Conservation (phyloP, 2,113 vertebrate species). For the Phalacrocorax aristotelis region DNA sequence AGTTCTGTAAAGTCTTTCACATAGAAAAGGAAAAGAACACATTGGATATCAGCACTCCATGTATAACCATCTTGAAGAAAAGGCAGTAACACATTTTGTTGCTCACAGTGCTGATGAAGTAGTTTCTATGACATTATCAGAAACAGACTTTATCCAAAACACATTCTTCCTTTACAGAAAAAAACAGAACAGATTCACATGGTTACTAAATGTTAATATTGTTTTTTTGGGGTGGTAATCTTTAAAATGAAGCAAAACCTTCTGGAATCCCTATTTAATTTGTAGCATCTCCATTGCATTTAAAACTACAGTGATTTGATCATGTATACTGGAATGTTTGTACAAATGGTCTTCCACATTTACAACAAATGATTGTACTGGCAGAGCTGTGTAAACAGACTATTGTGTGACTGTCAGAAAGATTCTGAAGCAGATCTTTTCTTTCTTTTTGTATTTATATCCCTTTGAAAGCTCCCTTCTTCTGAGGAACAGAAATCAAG, state of each 20-base stretch:
- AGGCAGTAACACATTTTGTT: background rate
- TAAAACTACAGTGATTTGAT: background rate
- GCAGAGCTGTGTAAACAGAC: background rate
- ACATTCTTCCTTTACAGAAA: background rate
- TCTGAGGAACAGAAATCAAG: background rate
- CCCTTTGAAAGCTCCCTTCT: background rate
- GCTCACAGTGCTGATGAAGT: background rate
- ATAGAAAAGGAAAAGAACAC: background rate
- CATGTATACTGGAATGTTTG: background rate
- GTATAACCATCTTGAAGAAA: background rate
- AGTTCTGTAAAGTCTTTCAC: background rate
- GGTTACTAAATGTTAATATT: background rate
- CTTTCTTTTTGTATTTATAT: background rate
- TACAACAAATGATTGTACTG: background rate
- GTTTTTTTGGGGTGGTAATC: rapidly evolving
- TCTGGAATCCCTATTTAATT: background rate
- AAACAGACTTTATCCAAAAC: background rate
- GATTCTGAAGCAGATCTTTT: background rate
- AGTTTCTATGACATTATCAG: background rate
- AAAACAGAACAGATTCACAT: background rate
- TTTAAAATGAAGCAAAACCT: background rate
- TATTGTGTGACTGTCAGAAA: background rate
- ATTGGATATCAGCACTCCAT: background rate
- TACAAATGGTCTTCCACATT: background rate
- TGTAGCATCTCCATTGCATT: background rate